These are phyloP conservation scores for Nymphalis urticae DNA, from an alignment of 2,888 invertebrate genomes.

Conservation along the genomic window DNA sequence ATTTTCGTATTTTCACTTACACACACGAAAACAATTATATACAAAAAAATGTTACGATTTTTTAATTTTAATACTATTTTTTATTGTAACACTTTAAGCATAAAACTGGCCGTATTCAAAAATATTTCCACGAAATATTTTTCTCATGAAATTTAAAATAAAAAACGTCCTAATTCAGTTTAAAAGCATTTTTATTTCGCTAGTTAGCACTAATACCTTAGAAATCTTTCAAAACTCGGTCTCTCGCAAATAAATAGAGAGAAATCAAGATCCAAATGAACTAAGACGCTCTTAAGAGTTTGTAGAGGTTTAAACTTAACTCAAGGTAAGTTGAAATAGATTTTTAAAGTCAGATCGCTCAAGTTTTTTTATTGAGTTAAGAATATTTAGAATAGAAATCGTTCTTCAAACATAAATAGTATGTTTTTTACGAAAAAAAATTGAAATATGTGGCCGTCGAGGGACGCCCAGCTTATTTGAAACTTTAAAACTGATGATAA, in stretches of 20 bases:
- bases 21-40: no score
- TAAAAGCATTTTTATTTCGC: not conserved
- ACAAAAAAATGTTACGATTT: no score
- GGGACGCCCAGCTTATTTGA: no score
- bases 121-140: not conserved
- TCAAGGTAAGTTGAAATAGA: constrained; percentile 17
- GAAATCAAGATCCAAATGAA: constrained; percentile 22
- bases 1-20: no score
- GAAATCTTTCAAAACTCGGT: constrained; percentile 12
- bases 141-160: not conserved
- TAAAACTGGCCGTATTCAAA: no score
- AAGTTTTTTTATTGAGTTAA: constrained; percentile 2
- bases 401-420: not conserved
- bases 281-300: constrained; percentile 23
- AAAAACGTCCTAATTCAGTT: not conserved
- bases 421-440: not conserved
- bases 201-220: constrained; percentile 7
- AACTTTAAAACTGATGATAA: no score
- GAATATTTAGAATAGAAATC: not conserved
- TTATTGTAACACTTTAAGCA: no score
- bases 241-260: constrained; percentile 23
- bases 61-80: no score
- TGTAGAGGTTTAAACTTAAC: constrained; percentile 16
- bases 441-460: no score
- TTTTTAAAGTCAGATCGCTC: constrained; percentile 7